phyloP scores from a whole-genome alignment of 1,140 invertebrate species.

The Heliconius hermathena region DNA sequence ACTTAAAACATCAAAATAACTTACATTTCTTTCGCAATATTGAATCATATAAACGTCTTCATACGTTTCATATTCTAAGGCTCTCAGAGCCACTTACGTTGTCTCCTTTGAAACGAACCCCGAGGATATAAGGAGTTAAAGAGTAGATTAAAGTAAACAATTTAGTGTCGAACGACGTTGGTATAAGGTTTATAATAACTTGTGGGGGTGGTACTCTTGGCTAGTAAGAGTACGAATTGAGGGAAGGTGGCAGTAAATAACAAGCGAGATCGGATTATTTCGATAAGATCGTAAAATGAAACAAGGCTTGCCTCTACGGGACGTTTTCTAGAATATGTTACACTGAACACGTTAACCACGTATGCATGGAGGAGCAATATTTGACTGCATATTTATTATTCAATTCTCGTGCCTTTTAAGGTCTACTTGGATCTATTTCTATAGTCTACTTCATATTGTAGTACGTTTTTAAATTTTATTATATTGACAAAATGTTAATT shows the following conservation, averaged over 20 bases:
- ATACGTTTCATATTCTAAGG: constrained; percentile 53
- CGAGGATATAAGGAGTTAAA: constrained; percentile 52
- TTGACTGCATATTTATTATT: constrained; percentile 27
- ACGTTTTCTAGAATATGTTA: constrained; percentile 73
- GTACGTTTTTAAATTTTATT: background rate
- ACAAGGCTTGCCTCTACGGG: constrained; percentile 68
- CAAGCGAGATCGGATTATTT: constrained; percentile 79
- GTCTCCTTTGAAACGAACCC: constrained; percentile 43
- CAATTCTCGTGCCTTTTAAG: constrained; percentile 5
- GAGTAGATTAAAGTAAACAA: constrained; percentile 50
- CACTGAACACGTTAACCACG: constrained; percentile 45
- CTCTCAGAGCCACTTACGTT: constrained; percentile 48
- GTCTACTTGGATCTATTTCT: background rate
- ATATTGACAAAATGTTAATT: no score
- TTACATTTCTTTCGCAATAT: constrained; percentile 40
- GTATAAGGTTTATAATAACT: constrained; percentile 61
- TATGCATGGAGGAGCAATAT: constrained; percentile 33
- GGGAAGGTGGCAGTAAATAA: constrained; percentile 78
- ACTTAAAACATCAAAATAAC: constrained; percentile 50
- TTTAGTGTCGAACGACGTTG: constrained; percentile 47
- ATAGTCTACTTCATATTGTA: background rate
- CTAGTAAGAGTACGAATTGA: constrained; percentile 62
- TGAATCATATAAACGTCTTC: constrained; percentile 56
- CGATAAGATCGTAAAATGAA: constrained; percentile 81
- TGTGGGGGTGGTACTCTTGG: constrained; percentile 41